Evolutionary conservation across 2,888 invertebrate species (phyloP), one percentile per base, ranked within the genome.

Genomic region (Meta bourneti): DNA sequence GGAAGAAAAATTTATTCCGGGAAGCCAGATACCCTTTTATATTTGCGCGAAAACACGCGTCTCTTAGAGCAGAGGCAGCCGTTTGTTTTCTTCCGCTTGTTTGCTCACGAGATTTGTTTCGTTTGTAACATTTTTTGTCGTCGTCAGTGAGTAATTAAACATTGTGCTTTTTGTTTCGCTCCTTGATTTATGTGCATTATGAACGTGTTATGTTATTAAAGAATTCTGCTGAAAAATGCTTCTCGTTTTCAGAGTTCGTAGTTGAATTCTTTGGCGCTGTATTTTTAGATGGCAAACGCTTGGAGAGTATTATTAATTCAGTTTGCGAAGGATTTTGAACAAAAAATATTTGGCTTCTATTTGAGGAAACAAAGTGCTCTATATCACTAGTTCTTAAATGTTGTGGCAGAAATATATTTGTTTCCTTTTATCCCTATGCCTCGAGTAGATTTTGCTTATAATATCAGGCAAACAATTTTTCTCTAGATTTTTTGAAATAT

Each of bases 71-170:
- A n/a, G n/a, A n/a, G n/a, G n/a, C n/a, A 4, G 34, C 34, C 1
- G 34, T 34, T 34, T 16, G 61, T 61, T 6, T 9, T 61, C 61
- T 61, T 61, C 11, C 16, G 11, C 61, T 61, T 61, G 61, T 61
- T 6, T 61, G 61, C 61, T 11, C 11, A 61, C 61, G 61, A 61
- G 61, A 61, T 61, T 61, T 9, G 61, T 61, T 61, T 61, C 61
- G 61, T 61, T 11, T 16, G 61, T 61, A 16, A 5, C 8, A 8
- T 74, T 74, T 54, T 74, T 84, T 51, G 74, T 72, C 48, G 51
- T 83, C 74, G 13, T 52, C 74, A 54, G 84, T 74, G 74, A 84
- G 84, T 84, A 84, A 84, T 84, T 84, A 84, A 84, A 75, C 74
- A 75, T 75, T 61, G 61, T 48, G 74, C 74, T 84, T 84, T 78